Percentiles rank a stretch among this genome's conserved stretches.
phyloP scores from a whole-genome alignment of 2,113 vertebrate genomes.

The Peucedramus taeniatus region DNA sequence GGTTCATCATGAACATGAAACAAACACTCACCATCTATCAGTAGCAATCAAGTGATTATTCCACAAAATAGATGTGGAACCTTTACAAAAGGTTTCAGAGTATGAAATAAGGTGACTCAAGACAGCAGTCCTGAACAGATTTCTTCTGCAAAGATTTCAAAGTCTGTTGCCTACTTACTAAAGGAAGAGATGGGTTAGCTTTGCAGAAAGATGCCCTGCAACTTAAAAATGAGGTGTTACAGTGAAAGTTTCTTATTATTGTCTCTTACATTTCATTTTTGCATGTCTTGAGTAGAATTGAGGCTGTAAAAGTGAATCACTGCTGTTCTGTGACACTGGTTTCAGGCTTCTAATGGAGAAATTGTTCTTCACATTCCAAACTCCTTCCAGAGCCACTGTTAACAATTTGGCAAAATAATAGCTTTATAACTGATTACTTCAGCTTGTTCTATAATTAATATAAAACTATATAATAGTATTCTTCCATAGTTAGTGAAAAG shows the following conservation, averaged over 20 bases:
- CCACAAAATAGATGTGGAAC: neutral
- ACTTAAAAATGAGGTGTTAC: neutral
- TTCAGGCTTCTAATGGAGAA: constrained; percentile 52
- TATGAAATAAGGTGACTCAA: neutral
- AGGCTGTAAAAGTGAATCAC: constrained; percentile 59
- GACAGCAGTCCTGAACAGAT: neutral
- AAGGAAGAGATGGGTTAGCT: neutral
- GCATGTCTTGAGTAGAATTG: constrained; percentile 74
- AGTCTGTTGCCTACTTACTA: neutral
- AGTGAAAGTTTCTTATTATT: neutral
- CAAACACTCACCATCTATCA: neutral
- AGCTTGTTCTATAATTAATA: neutral
- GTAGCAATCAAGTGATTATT: neutral
- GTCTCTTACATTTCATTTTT: constrained; percentile 69
- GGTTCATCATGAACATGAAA: neutral
- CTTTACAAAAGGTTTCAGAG: neutral
- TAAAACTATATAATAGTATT: neutral
- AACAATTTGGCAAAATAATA: constrained; percentile 47
- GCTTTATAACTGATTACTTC: neutral
- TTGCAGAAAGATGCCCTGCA: neutral
- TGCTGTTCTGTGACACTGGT: constrained; percentile 36
- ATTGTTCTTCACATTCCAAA: constrained; percentile 68
- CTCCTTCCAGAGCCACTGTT: constrained; percentile 70
- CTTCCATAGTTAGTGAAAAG: neutral
- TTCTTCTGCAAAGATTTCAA: neutral